Percentiles rank a stretch among this genome's conserved stretches.
These are phyloP conservation scores for Edolisoma coerulescens DNA, from an alignment of 2,113 vertebrate genomes.

Conservation along the genomic window DNA sequence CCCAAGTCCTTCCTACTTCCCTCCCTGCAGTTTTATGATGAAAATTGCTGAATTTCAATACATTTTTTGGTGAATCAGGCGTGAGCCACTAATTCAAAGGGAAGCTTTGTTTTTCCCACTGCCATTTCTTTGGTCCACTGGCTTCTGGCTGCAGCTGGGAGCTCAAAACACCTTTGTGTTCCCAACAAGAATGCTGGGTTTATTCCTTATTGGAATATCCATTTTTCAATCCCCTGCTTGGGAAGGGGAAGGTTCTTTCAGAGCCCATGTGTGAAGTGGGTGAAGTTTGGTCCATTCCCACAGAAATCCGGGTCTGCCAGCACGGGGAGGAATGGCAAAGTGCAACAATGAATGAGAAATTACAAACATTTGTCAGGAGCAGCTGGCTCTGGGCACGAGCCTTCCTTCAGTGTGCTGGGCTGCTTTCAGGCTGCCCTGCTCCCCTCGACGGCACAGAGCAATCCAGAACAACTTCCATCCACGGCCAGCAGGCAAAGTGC, in stretches of 20 bases:
- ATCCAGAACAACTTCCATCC: neutral
- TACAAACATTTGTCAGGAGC: neutral
- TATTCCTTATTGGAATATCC: neutral
- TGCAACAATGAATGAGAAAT: neutral
- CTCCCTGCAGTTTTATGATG: neutral
- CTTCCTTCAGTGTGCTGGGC: neutral
- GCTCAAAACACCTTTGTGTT: neutral
- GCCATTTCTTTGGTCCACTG: neutral
- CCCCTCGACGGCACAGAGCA: neutral
- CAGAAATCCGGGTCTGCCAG: neutral
- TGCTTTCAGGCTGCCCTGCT: neutral
- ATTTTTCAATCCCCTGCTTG: neutral
- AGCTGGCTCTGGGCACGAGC: neutral
- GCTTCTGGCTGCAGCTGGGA: neutral
- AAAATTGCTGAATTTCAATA: neutral
- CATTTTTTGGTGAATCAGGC: neutral
- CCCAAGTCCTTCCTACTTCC: neutral
- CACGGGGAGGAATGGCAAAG: neutral
- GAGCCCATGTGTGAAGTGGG: neutral
- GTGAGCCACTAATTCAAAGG: neutral
- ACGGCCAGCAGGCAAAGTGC: neutral
- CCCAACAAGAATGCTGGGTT: neutral
- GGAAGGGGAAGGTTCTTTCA: neutral
- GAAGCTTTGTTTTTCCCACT: neutral
- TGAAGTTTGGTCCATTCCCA: neutral